A percentile compares a stretch with the other conserved stretches of the same genome.
Evolutionary conservation across 2,113 vertebrate species (phyloP).

Genomic region (Lamprologus speciosus): DNA sequence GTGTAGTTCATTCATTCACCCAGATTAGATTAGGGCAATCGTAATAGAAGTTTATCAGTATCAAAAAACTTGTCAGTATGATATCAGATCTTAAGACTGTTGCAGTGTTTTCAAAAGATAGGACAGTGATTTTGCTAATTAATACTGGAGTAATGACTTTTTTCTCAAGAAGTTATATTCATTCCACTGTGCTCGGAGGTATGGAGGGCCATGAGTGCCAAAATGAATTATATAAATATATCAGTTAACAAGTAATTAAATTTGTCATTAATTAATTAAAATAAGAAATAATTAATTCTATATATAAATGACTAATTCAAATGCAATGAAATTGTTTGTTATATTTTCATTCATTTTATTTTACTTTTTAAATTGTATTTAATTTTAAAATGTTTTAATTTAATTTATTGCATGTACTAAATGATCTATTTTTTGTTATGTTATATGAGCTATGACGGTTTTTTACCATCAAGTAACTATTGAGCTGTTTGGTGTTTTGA

Average conservation of each 20-base stretch:
- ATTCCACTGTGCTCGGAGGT: rapidly evolving
- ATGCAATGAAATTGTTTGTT: not conserved
- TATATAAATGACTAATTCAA: not conserved
- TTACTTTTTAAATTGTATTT: not conserved
- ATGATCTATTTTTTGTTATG: not conserved
- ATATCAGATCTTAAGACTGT: not conserved
- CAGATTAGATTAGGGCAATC: not conserved
- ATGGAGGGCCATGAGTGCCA: not conserved
- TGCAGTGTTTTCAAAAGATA: not conserved
- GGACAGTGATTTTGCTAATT: not conserved
- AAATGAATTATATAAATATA: not conserved
- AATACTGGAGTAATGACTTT: not conserved
- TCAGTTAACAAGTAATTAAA: not conserved
- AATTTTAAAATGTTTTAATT: not conserved
- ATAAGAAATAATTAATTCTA: not conserved
- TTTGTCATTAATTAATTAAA: not conserved
- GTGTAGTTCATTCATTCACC: not conserved
- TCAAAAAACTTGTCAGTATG: not conserved
- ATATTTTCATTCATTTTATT: not conserved
- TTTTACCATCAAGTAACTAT: not conserved
- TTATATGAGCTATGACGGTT: not conserved
- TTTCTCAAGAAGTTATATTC: not conserved
- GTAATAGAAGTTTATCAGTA: not conserved
- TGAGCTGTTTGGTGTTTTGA: not conserved
- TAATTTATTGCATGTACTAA: not conserved